Conservation (phyloP, 92 coral and sea anemone genomes). For the Zoanthus solanderi region DNA sequence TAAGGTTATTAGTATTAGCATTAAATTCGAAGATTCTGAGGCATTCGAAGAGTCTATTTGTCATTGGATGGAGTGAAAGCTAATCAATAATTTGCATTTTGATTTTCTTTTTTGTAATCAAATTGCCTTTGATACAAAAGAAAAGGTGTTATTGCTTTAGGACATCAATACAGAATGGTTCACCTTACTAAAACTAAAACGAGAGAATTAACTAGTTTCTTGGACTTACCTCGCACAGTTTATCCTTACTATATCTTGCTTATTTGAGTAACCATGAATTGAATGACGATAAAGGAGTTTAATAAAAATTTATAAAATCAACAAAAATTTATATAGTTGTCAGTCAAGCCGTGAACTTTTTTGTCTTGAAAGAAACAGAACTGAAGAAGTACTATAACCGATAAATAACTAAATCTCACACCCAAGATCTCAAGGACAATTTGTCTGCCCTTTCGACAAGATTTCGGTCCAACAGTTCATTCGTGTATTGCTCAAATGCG, state of each 20-base stretch:
- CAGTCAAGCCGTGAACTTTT: not conserved
- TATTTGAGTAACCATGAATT: not conserved
- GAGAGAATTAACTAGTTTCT: not conserved
- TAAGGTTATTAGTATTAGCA: not conserved
- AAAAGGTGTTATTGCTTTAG: not conserved
- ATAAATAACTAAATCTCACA: not conserved
- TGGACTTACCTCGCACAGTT: not conserved
- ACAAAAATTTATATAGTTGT: not conserved
- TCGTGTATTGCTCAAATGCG: not conserved
- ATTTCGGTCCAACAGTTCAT: not conserved
- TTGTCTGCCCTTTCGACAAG: not conserved
- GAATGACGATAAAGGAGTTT: not conserved
- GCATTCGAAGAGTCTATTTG: not conserved
- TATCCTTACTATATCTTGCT: not conserved
- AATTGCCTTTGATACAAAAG: not conserved
- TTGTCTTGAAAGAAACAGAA: not conserved
- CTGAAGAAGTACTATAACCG: not conserved
- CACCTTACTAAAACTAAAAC: not conserved
- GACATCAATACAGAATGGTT: not conserved
- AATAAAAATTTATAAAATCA: not conserved
- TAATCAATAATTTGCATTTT: not conserved
- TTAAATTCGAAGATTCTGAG: not conserved
- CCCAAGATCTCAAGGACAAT: not conserved
- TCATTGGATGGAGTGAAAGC: not conserved
- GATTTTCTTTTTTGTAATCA: conserved; percentile 6